Evolutionary conservation across 2,888 invertebrate species (phyloP).

Genomic region (Mechanitis messenoides): DNA sequence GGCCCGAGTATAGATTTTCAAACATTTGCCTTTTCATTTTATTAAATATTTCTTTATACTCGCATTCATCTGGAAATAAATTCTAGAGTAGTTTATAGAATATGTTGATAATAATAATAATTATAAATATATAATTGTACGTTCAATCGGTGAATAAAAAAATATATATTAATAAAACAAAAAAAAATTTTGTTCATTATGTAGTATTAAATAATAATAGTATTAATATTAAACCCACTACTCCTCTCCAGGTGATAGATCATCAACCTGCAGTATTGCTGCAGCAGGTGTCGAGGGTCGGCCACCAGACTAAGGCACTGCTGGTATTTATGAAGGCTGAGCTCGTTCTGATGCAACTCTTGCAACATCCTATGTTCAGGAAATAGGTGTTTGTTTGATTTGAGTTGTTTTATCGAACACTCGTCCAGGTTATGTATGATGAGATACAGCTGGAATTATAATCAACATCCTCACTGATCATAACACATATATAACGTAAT

Average conservation of each 20-base stretch:
- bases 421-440: slow-evolving; percentile 19
- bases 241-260: slow-evolving; percentile 11
- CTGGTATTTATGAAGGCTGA: slow-evolving; percentile 10
- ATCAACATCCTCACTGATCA: background rate
- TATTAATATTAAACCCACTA: background rate
- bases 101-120: too few relatives aligned
- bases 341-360: background rate
- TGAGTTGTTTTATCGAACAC: slow-evolving; percentile 21
- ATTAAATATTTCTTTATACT: slow-evolving; percentile 37
- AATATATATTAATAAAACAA: too few relatives aligned
- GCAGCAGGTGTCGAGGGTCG: slow-evolving; percentile 36
- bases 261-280: slow-evolving; percentile 33
- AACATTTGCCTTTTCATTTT: slow-evolving; percentile 43
- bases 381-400: slow-evolving; percentile 20
- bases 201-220: too few relatives aligned
- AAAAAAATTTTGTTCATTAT: too few relatives aligned
- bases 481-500: too few relatives aligned
- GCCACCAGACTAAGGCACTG: slow-evolving; percentile 41
- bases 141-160: too few relatives aligned
- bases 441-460: background rate
- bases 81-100: background rate
- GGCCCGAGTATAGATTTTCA: slow-evolving; percentile 42
- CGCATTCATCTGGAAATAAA: slow-evolving; percentile 23
- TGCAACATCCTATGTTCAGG: slow-evolving; percentile 18
- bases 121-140: too few relatives aligned